These are phyloP conservation scores for Sebastiscus albofasciatus DNA, from an alignment of 2,797 vertebrate genomes.

Conservation along the genomic window DNA sequence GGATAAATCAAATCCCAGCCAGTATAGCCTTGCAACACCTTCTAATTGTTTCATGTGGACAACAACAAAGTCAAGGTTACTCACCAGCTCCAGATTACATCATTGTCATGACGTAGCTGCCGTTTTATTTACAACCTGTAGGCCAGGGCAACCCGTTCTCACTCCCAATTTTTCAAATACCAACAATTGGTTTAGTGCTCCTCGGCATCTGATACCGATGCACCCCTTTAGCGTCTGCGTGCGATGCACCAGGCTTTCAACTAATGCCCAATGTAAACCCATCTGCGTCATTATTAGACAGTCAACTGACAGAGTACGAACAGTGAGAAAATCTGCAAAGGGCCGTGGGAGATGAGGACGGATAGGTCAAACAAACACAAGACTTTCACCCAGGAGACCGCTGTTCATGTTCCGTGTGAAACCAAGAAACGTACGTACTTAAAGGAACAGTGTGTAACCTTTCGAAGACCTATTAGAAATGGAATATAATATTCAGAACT, in stretches of 20 bases:
- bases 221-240: background rate
- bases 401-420: background rate
- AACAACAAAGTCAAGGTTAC: slow-evolving; percentile 26
- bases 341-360: background rate
- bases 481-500: no score
- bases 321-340: background rate
- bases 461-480: no score
- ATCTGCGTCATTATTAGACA: background rate
- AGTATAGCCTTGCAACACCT: background rate
- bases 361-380: background rate
- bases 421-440: no score
- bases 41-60: slow-evolving; percentile 34
- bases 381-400: background rate
- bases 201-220: background rate
- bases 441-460: no score
- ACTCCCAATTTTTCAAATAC: background rate
- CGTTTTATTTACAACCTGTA: background rate
- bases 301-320: background rate
- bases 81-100: background rate
- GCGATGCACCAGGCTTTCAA: background rate
- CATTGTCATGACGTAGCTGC: background rate
- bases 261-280: background rate
- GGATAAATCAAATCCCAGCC: slow-evolving; percentile 41
- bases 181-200: background rate
- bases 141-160: background rate